Conservation (phyloP, 2,888 invertebrate genomes). For the Torymus auratus region DNA sequence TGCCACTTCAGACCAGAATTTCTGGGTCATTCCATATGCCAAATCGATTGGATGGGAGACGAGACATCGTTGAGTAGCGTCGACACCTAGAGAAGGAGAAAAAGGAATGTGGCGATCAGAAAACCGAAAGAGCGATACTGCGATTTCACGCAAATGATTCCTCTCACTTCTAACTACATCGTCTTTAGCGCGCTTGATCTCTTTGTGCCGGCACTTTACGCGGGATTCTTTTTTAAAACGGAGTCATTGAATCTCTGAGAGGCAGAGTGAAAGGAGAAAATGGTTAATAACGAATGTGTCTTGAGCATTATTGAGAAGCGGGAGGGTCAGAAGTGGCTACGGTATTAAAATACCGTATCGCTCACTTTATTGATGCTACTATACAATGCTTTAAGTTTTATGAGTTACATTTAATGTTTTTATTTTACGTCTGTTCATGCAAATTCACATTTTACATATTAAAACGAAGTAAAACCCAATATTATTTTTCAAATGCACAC, state of each 20-base stretch:
- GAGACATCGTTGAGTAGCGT: background rate
- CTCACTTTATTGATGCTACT: too few species aligned
- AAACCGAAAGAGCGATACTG: slow-evolving; percentile 31
- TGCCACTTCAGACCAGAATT: slow-evolving; percentile 46
- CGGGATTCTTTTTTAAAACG: slow-evolving; percentile 29
- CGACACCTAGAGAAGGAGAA: background rate
- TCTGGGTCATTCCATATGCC: slow-evolving; percentile 63
- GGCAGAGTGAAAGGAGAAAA: background rate
- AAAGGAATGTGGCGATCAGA: background rate
- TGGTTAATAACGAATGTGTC: background rate
- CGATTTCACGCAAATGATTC: slow-evolving; percentile 34
- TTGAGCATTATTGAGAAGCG: background rate
- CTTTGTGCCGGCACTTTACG: slow-evolving; percentile 30
- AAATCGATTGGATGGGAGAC: slow-evolving; percentile 48
- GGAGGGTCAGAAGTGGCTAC: too few species aligned
- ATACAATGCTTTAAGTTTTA: too few species aligned
- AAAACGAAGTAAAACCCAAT: too few species aligned
- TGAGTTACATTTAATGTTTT: too few species aligned
- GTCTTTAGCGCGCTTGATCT: background rate
- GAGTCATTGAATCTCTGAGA: slow-evolving; percentile 22
- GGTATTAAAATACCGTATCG: too few species aligned
- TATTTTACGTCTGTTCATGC: too few species aligned
- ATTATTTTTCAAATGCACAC: too few species aligned
- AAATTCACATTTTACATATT: too few species aligned
- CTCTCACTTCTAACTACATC: background rate